Evolutionary conservation across 2,113 vertebrate species (phyloP), one percentile per base, ranked within the genome.

Genomic region (Misgurnus anguillicaudatus): DNA sequence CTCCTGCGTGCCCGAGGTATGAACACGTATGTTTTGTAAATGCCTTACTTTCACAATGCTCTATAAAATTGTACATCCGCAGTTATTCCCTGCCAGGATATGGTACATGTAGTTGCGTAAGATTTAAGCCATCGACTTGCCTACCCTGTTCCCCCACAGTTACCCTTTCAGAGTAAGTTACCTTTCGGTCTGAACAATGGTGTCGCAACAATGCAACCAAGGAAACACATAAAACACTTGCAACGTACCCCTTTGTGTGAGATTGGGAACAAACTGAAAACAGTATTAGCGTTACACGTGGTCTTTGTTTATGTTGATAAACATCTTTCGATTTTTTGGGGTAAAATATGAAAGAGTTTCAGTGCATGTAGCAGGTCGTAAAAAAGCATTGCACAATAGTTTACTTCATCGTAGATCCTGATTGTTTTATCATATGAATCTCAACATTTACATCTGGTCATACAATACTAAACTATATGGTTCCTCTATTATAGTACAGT

Each of bases 21-120:
- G 19, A 55, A 24, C 38, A 65, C 10, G 11, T n/a, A 55, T 4
- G 16, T 79, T 79, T 74, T 75, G 63, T 75, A 82, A 78, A 63
- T 45, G 42, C 13, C 21, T 64, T 55, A 76, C 62, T 82, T 78
- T 78, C 19, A 76, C 9, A 45, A 11, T 69, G 42, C 53, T 72
- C 41, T 48, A 6, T 19, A 38, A 71, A 70, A 39, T 38, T 55
- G 51, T 71, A 73, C n/a, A n/a, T 42, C 19, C 51, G 14, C 69
- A 4, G 9, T 5, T 38, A 24, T 70, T 16, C 5, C 17, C 69
- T 9, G 67, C 24, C 24, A 31, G 67, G 7, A 41, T 62, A 57
- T 31, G 57, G 72, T 41, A 74, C 8, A 24, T 19, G 14, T 31
- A 14, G 10, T 74, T 74, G 57, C 41, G 13, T 48, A 74, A 74